Percentiles rank a stretch among this genome's conserved stretches.
These are phyloP conservation scores for Diplogasteroides magnus DNA, from an alignment of 1,140 invertebrate genomes.

Conservation along the genomic window DNA sequence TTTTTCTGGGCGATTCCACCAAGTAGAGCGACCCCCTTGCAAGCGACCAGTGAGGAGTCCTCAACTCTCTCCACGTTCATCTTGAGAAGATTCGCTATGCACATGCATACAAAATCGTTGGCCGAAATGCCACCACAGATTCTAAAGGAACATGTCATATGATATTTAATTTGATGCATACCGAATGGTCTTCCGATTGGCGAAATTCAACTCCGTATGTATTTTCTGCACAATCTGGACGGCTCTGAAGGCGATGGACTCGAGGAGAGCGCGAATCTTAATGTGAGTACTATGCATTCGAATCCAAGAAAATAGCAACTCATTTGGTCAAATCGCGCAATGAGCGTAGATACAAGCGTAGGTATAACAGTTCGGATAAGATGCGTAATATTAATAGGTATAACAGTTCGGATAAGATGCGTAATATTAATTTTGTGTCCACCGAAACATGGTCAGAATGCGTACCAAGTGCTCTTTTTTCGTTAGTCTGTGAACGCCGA, in stretches of 20 bases:
- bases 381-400: too few species aligned
- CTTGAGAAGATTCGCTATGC: slow-evolving; percentile 74
- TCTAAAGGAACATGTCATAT: slow-evolving; percentile 60
- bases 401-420: too few species aligned
- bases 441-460: too few species aligned
- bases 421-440: too few species aligned
- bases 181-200: background rate
- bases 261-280: slow-evolving; percentile 70
- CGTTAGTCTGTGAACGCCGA: too few species aligned
- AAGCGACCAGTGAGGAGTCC: slow-evolving; percentile 50
- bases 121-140: slow-evolving; percentile 85
- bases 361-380: too few species aligned
- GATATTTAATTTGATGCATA: slow-evolving; percentile 9
- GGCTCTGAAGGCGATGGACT: slow-evolving; percentile 78
- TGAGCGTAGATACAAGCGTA: too few species aligned
- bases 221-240: slow-evolving; percentile 70
- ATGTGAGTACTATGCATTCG: too few species aligned
- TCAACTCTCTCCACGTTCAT: slow-evolving; percentile 67
- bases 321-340: too few species aligned
- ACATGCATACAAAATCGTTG: slow-evolving; percentile 82
- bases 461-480: too few species aligned
- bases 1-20: slow-evolving; percentile 40
- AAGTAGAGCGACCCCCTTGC: slow-evolving; percentile 46
- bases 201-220: slow-evolving; percentile 55
- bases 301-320: too few species aligned